A percentile compares a stretch with the other conserved stretches of the same genome.
Evolutionary conservation across 64 coral and sea anemone species (phyloP).

Genomic region (Montipora foliosa): DNA sequence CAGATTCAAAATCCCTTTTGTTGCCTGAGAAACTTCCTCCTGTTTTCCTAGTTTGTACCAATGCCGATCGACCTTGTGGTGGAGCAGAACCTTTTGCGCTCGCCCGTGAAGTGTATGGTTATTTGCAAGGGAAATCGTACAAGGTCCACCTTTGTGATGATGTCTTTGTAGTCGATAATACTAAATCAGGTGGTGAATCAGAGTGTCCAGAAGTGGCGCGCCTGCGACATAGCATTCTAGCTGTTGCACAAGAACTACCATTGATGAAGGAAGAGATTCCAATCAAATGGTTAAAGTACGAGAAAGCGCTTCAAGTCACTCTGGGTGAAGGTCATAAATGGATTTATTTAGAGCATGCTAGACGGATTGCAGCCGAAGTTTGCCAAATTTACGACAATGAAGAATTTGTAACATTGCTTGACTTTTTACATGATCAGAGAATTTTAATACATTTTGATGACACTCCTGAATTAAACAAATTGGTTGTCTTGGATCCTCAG

Average conservation of each 20-base stretch:
- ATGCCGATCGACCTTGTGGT: too few relatives aligned
- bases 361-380: background rate
- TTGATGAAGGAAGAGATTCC: constrained; percentile 35
- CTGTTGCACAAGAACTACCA: constrained; percentile 14
- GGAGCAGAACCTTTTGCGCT: too few relatives aligned
- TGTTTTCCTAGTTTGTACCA: too few relatives aligned
- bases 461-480: background rate
- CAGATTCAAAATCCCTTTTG: background rate
- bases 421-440: constrained; percentile 40
- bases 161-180: constrained; percentile 28
- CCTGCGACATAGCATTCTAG: background rate
- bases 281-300: constrained; percentile 13
- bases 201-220: constrained; percentile 9
- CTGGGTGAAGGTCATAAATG: background rate
- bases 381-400: constrained; percentile 16
- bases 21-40: background rate
- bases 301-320: constrained; percentile 1
- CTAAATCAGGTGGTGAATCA: background rate
- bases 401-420: constrained; percentile 9
- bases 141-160: background rate
- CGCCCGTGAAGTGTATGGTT: too few relatives aligned
- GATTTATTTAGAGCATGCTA: background rate
- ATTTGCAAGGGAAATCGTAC: background rate
- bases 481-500: constrained; percentile 32
- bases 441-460: constrained; percentile 55